Conservation (phyloP, 2,888 invertebrate genomes). For the Eilema sororculum region DNA sequence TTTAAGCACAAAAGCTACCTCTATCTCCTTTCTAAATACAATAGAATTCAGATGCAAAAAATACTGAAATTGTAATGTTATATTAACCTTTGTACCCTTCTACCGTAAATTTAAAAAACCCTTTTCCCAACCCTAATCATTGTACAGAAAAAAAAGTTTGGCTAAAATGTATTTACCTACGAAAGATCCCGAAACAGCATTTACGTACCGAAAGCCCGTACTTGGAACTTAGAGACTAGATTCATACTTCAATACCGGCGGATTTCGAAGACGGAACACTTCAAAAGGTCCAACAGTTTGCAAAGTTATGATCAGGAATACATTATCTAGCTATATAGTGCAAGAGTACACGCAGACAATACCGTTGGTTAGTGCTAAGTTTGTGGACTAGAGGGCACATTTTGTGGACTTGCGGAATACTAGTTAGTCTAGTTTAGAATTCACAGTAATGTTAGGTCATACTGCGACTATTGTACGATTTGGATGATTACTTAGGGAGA, state of each 20-base stretch:
- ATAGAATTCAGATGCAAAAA: neutral
- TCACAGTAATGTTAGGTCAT: constrained; percentile 9
- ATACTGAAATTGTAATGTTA: neutral
- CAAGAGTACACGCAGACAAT: constrained; percentile 37
- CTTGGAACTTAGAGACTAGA: constrained; percentile 41
- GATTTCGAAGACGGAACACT: constrained; percentile 34
- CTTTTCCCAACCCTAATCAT: neutral
- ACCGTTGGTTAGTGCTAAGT: constrained; percentile 25
- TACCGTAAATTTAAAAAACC: neutral
- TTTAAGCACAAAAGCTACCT: neutral
- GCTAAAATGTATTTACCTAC: neutral
- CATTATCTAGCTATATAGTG: constrained; percentile 49
- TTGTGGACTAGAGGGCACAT: constrained; percentile 24
- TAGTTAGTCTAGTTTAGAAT: constrained; percentile 15
- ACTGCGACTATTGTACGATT: constrained; percentile 8
- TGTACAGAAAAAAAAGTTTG: neutral
- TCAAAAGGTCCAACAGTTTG: constrained; percentile 37
- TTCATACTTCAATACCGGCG: constrained; percentile 43
- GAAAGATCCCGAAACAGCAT: constrained; percentile 6
- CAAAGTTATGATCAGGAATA: constrained; percentile 59
- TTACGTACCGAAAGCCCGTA: constrained; percentile 16
- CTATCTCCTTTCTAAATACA: neutral
- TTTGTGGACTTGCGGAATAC: constrained; percentile 11
- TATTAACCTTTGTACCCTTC: neutral
- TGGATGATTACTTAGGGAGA: neutral